Percentiles rank a stretch among this genome's conserved stretches.
Evolutionary conservation across 1,140 invertebrate genomes (phyloP).

Genomic region (Lutraria rhynchaena): DNA sequence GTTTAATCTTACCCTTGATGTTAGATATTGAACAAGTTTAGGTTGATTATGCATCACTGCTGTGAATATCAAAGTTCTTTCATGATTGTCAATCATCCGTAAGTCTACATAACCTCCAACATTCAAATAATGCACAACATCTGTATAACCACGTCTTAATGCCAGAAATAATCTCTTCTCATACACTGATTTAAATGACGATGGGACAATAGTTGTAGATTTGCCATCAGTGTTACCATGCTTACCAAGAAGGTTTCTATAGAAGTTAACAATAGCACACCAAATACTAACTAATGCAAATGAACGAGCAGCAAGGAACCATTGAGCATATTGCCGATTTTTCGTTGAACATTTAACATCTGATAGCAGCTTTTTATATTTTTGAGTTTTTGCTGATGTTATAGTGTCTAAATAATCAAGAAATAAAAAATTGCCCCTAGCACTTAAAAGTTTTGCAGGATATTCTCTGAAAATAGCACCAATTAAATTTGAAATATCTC

Average conservation of each 20-base stretch:
- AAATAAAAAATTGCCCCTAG: constrained; percentile 77
- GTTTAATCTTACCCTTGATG: constrained; percentile 71
- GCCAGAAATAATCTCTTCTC: constrained; percentile 72
- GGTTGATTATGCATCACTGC: constrained; percentile 80
- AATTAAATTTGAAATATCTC: constrained; percentile 75
- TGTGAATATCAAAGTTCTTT: constrained; percentile 76
- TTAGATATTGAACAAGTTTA: constrained; percentile 76
- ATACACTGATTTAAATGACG: constrained; percentile 59
- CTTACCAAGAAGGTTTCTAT: constrained; percentile 71
- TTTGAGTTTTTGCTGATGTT: constrained; percentile 75
- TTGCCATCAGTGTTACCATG: constrained; percentile 46
- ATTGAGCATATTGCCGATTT: constrained; percentile 80
- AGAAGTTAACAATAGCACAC: constrained; percentile 80
- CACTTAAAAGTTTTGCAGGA: constrained; percentile 75
- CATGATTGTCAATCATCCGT: constrained; percentile 68
- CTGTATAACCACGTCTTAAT: constrained; percentile 77
- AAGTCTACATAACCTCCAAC: constrained; percentile 70
- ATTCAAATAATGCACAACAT: constrained; percentile 80
- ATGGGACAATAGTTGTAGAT: constrained; percentile 51
- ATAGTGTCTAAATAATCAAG: constrained; percentile 80
- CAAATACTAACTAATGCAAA: constrained; percentile 81
- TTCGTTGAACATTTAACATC: constrained; percentile 80
- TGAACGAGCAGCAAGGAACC: constrained; percentile 78
- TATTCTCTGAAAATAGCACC: constrained; percentile 80
- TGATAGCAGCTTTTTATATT: constrained; percentile 78